Percentiles rank a stretch among this genome's conserved stretches.
Evolutionary conservation across 2,797 vertebrate species (phyloP).

Genomic region (Mus caroli): DNA sequence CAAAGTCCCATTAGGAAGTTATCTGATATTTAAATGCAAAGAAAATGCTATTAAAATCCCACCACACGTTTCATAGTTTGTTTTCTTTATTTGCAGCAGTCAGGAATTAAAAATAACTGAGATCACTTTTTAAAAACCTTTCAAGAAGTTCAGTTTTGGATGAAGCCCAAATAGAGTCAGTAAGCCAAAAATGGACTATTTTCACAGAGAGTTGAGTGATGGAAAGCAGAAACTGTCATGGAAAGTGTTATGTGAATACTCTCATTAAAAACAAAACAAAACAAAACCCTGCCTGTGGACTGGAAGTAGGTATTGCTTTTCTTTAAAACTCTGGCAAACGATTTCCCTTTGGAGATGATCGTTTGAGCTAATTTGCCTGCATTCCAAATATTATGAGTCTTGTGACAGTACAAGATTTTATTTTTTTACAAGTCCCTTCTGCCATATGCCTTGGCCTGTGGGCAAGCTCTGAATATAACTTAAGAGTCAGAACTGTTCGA

Average conservation of each 20-base stretch:
- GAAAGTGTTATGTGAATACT: slow-evolving; percentile 82
- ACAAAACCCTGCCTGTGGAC: slow-evolving; percentile 34
- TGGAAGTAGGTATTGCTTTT: slow-evolving; percentile 74
- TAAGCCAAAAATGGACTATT: slow-evolving; percentile 81
- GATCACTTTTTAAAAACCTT: slow-evolving; percentile 75
- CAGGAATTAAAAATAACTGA: slow-evolving; percentile 77
- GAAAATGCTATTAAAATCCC: slow-evolving; percentile 76
- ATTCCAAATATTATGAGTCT: slow-evolving; percentile 77
- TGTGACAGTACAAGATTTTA: slow-evolving; percentile 40
- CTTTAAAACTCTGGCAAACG: slow-evolving; percentile 72
- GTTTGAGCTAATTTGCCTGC: slow-evolving; percentile 76
- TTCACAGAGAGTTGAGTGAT: slow-evolving; percentile 85
- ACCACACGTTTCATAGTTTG: slow-evolving; percentile 73
- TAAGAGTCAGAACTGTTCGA: slow-evolving; percentile 55
- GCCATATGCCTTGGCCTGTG: not conserved
- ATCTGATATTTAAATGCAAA: slow-evolving; percentile 78
- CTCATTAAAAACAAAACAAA: slow-evolving; percentile 73
- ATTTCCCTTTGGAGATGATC: slow-evolving; percentile 81
- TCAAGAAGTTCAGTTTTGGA: slow-evolving; percentile 81
- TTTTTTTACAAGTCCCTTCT: not conserved
- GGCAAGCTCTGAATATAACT: slow-evolving; percentile 50
- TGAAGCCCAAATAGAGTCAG: slow-evolving; percentile 69
- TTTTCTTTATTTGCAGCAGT: slow-evolving; percentile 82
- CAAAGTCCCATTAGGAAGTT: slow-evolving; percentile 79
- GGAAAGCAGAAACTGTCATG: slow-evolving; percentile 83